Base-by-base conservation (phyloP, 1,140 invertebrate genomes). In the Lordiphosa collinella region DNA sequence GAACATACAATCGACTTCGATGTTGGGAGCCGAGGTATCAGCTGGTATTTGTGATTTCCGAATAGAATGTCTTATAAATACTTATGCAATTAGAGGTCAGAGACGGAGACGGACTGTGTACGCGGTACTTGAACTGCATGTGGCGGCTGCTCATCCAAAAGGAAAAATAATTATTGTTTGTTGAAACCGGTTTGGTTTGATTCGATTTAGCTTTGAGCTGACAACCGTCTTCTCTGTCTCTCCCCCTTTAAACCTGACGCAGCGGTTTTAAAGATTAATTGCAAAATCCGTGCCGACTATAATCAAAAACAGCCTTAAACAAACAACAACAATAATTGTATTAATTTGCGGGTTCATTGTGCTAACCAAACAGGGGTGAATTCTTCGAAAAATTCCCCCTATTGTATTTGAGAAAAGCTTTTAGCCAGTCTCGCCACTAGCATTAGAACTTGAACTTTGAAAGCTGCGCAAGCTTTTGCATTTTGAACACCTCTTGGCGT, bases 111-210 rank as follows among this genome's bases (percentile, higher is more conserved):
- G n/a, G 10, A 50, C 22, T 40, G 37, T 34, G n/a, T 37, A 47
- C 25, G 25, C 6, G 25, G 25, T 47, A 37, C 41, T 11, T 18
- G 9, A 25, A 9, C 40, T 37, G 32, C 38, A 18, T 14, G 16
- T 22, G 34, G 18, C 18, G 34, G 4, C 11, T 46, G 34, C 22
- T 47, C 54, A 29, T 8, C 7, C 16, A 31, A 53, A 67, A 25
- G 11, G 3, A 53, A 51, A 34, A 37, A 13, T 40, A 41, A 71
- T 63, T 57, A 41, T 50, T 61, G 47, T 72, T 72, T 84, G 62
- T 56, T 54, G 6, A 29, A 84, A 82, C 78, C 54, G 63, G 78
- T 73, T 78, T 78, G 44, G 4, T 52, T 52, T 54, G 49, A 59
- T 51, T 63, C 46, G 31, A 58, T 58, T 54, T 53, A 43, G 36